Percentiles rank a stretch among this genome's conserved stretches.
These are phyloP conservation scores for Exephanes ischioxanthus DNA, from an alignment of 2,888 invertebrate species.

Conservation along the genomic window DNA sequence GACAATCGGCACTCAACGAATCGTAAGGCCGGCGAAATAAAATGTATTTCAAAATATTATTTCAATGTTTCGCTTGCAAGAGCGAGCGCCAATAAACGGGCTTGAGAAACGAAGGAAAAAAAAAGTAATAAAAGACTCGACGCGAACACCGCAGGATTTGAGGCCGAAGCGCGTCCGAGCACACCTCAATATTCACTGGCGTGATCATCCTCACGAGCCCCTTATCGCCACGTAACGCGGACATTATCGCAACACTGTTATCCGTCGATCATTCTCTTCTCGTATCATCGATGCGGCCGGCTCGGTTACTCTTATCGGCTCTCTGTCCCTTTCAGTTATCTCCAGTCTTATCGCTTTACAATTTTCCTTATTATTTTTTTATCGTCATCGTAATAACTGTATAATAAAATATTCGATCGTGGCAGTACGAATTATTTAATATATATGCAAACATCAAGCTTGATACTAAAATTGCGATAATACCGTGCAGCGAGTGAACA, in stretches of 20 bases:
- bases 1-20: not conserved
- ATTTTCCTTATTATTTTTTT: not conserved
- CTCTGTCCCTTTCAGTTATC: not conserved
- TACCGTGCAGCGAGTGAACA: not conserved
- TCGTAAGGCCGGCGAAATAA: not conserved
- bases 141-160: not conserved
- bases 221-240: not conserved
- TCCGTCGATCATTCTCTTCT: slow-evolving; percentile 40
- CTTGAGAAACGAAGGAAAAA: not conserved
- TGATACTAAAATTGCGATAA: not conserved
- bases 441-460: not conserved
- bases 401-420: not conserved
- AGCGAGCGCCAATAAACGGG: not conserved
- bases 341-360: not conserved
- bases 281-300: not conserved
- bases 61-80: not conserved
- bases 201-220: slow-evolving; percentile 18
- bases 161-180: slow-evolving; percentile 20
- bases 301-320: not conserved
- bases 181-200: slow-evolving; percentile 48
- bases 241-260: slow-evolving; percentile 30
- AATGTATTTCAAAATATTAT: not conserved
- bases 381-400: not conserved
- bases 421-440: not conserved
- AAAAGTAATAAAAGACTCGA: not conserved